phyloP scores from a whole-genome alignment of 2,797 vertebrate genomes.

The Sebastes minor region DNA sequence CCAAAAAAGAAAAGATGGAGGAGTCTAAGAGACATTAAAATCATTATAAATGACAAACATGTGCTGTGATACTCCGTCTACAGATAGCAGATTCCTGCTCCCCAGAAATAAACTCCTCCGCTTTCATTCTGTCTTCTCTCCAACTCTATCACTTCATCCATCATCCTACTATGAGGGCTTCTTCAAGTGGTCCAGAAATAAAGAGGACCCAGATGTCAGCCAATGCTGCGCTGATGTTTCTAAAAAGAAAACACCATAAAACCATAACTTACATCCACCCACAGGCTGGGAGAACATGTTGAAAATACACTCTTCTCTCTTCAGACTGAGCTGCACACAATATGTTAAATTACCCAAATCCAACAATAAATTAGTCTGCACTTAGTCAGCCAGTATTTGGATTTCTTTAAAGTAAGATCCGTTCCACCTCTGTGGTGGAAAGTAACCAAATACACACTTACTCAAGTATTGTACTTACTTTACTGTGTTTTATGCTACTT shows the following conservation, averaged over 20 bases:
- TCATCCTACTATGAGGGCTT: conserved; percentile 74
- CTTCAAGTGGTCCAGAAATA: conserved; percentile 79
- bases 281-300: conserved; percentile 57
- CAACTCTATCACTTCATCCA: conserved; percentile 80
- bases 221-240: conserved; percentile 72
- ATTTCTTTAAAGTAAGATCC: neutral
- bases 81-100: conserved; percentile 49
- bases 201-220: conserved; percentile 78
- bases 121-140: conserved; percentile 67
- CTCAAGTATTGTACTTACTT: no score
- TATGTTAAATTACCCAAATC: conserved; percentile 48
- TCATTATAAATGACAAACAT: conserved; percentile 61
- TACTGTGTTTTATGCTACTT: neutral
- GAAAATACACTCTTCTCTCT: conserved; percentile 60
- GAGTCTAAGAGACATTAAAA: conserved; percentile 47
- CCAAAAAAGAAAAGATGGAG: neutral
- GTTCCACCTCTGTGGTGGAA: neutral
- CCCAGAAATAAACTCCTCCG: conserved; percentile 69
- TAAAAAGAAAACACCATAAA: conserved; percentile 58
- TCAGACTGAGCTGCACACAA: conserved; percentile 24
- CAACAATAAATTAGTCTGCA: conserved; percentile 44
- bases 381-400: neutral
- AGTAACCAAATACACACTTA: neutral
- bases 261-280: conserved; percentile 75
- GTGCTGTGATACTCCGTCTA: conserved; percentile 40